Conservation (phyloP, 1,140 invertebrate species). For the Brachystomella parvula region DNA sequence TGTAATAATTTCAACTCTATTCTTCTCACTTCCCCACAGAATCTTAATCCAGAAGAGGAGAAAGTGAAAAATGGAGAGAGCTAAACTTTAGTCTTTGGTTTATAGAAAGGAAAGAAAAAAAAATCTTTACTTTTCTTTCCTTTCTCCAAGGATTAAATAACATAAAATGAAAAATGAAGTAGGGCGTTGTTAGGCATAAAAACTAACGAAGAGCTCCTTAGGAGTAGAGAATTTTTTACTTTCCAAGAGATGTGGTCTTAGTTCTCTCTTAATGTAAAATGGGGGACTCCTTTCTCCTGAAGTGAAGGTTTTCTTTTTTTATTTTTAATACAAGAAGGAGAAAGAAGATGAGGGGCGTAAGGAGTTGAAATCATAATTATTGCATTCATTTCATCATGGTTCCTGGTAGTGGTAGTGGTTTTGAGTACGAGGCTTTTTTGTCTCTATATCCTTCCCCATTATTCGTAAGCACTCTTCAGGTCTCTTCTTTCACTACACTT, state of each 20-base stretch:
- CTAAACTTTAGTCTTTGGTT: not conserved
- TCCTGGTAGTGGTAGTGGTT: not conserved
- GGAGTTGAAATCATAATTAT: constrained; percentile 9
- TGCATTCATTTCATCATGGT: constrained; percentile 6
- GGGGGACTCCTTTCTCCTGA: too few species aligned
- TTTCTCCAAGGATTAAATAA: constrained; percentile 7
- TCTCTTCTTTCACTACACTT: not conserved
- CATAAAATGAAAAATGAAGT: constrained; percentile 7
- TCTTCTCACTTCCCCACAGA: too few species aligned
- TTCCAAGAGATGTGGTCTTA: too few species aligned
- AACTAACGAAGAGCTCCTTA: too few species aligned
- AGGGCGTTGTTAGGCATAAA: too few species aligned
- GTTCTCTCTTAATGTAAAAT: too few species aligned
- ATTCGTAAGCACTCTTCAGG: constrained; percentile 2
- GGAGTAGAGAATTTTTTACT: too few species aligned
- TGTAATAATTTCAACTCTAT: constrained; percentile 7
- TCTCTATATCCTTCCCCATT: not conserved
- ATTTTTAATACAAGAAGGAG: too few species aligned
- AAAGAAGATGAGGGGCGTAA: not conserved
- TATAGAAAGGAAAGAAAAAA: too few species aligned
- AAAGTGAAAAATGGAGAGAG: constrained; percentile 8
- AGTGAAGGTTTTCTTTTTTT: too few species aligned
- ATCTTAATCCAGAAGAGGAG: too few species aligned
- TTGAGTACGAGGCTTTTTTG: not conserved
- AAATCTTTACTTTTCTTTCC: not conserved